Conservation (phyloP, 2,797 vertebrate species). For the Mormyrus proboscirostris region DNA sequence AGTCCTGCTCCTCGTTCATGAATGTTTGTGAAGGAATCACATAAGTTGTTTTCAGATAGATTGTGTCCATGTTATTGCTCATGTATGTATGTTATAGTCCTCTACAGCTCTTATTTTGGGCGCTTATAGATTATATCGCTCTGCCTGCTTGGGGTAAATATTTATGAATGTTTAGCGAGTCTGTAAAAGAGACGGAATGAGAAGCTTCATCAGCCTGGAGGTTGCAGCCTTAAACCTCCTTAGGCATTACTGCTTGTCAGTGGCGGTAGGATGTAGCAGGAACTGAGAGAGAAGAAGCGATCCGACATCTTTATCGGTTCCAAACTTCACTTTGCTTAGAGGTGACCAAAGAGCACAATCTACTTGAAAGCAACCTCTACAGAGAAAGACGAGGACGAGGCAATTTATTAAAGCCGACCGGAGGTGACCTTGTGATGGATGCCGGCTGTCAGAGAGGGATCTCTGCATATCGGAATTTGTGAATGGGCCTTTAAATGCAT, state of each 20-base stretch:
- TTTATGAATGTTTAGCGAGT: background rate
- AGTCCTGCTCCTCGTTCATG: background rate
- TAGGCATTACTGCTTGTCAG: background rate
- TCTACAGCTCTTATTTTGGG: background rate
- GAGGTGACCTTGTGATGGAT: constrained; percentile 38
- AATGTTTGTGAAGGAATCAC: background rate
- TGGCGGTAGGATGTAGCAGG: background rate
- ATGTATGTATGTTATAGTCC: background rate
- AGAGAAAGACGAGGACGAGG: constrained; percentile 33
- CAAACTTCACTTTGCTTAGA: constrained; percentile 32
- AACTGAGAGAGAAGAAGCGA: background rate
- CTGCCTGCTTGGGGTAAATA: background rate
- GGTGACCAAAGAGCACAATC: constrained; percentile 26
- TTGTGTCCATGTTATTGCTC: background rate
- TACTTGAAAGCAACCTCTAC: constrained; percentile 27
- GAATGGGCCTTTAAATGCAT: constrained; percentile 26
- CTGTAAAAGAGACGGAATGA: background rate
- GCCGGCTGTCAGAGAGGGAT: constrained; percentile 35
- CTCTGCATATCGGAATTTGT: constrained; percentile 29
- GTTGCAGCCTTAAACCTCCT: background rate
- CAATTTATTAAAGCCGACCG: constrained; percentile 30
- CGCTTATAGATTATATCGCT: background rate
- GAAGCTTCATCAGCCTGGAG: background rate
- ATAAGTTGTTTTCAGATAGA: background rate
- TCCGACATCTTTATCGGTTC: constrained; percentile 17